Base-by-base conservation (phyloP, 2,888 invertebrate genomes). In the Enchytraeus crypticus region DNA sequence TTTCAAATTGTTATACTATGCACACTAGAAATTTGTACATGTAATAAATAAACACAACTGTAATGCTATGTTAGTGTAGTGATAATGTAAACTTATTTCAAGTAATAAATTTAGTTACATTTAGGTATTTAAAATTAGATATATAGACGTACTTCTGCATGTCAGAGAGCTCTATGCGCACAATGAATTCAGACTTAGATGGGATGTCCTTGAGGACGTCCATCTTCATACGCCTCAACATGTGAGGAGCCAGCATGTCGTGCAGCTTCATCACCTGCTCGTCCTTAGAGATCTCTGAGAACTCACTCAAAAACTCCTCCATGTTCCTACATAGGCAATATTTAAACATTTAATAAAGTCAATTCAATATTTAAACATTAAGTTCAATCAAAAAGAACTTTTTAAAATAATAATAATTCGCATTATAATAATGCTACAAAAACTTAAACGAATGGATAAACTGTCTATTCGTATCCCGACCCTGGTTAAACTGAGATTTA, bases 201-300 rank as follows among this genome's bases (percentile, higher is more conserved):
- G 70, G 70, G 27, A 70, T 66, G 38, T 70, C 69, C 43, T 66
- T 70, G 26, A 70, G 61, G 11, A 70, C 70, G 54, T 70, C 70
- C n/a, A 51, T 46, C 56, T 70, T 70, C 60, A 70, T 63, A n/a
- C 69, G 53, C 8, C 69, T 59, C 51, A 70, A 55, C 68, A 70
- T 69, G 68, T 70, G 69, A 11, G 69, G 69, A 0, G 66, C 68
- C 45, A 70, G 58, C 66, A 70, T 61, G 51, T 68, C 67, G 60
- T 70, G 70, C 14, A 70, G 63, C 49, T 62, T 65, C 27, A 45
- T 29, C 32, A 70, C 67, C 51, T 70, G 70, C 51, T 69, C 68
- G 27, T 70, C 70, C 51, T 70, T 70, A 11, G 64, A 60, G 33
- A 70, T 66, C 34, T 68, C 65, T 3, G 66, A 55, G 51, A 70